These are phyloP conservation scores for Prionailurus bengalensis DNA, from an alignment of 2,113 vertebrate genomes.

Conservation along the genomic window DNA sequence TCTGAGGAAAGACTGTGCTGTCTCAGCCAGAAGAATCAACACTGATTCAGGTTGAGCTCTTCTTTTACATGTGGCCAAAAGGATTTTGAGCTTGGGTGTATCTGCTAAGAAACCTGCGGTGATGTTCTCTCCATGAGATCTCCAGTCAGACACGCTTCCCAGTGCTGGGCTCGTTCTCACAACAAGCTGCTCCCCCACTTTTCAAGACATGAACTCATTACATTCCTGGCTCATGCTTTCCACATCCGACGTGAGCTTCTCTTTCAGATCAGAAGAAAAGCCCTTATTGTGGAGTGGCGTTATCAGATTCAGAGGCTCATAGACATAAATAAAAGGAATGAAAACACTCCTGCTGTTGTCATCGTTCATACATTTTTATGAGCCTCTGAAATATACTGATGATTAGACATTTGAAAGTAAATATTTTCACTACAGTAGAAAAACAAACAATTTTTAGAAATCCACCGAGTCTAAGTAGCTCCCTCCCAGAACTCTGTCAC, in stretches of 20 bases:
- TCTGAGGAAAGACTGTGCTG: background rate
- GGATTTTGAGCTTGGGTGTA: background rate
- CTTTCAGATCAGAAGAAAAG: slow-evolving; percentile 64
- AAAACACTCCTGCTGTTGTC: slow-evolving; percentile 59
- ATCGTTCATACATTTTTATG: slow-evolving; percentile 69
- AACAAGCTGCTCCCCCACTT: background rate
- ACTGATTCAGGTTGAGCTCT: background rate
- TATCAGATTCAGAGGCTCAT: slow-evolving; percentile 65
- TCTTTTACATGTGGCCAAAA: background rate
- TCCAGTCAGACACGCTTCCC: background rate
- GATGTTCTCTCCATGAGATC: background rate
- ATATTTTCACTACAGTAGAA: slow-evolving; percentile 74
- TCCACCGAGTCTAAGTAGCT: background rate
- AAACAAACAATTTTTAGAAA: slow-evolving; percentile 65
- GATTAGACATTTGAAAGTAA: slow-evolving; percentile 75
- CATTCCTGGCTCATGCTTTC: background rate
- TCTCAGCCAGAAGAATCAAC: background rate
- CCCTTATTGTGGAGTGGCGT: slow-evolving; percentile 37
- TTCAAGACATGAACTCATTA: background rate
- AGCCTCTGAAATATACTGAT: slow-evolving; percentile 68
- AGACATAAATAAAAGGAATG: slow-evolving; percentile 52
- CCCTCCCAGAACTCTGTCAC: background rate
- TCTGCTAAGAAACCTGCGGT: background rate
- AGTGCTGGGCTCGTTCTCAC: background rate
- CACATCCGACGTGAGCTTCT: background rate